Evolutionary conservation across 2,797 vertebrate genomes (phyloP), one percentile per base, ranked within the genome.

Genomic region (Oreonectes daqikongensis): DNA sequence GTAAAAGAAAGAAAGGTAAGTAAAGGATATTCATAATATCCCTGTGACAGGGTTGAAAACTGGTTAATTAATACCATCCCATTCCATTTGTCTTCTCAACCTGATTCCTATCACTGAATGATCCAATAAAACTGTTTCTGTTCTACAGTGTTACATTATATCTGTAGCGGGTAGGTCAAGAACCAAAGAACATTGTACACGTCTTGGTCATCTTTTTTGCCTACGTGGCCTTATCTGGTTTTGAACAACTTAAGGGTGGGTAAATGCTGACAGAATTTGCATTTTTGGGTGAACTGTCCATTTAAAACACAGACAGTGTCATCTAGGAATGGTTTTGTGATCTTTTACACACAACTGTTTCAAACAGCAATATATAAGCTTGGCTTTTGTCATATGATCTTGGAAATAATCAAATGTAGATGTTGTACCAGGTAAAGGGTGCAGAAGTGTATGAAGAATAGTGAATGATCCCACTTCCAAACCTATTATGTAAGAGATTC

Each of bases 161-260:
- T 22, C 8, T 35, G 8, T 2, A 35, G 35, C 17, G 11, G 2
- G 11, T 48, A 94, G 96, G 94, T 85, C 95, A 94, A 0, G 94
- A 94, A 85, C 91, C 90, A 85, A 95, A 94, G 85, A 89, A 92
- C 88, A 94, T 93, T 14, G 95, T 95, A 0, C 94, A 94, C 81
- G 92, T 94, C 89, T 96, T 95, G 84, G 94, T 95, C 93, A 94
- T 95, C 91, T 96, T 93, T 89, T 96, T 96, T 84, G 94, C 91
- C 82, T 95, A 96, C 64, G 94, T 93, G 0, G 95, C 94, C 86
- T 96, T 94, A 0, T 95, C 87, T 1, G 94, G 94, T n/a, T n/a
- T n/a, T n/a, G n/a, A n/a, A n/a, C n/a, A n/a, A n/a, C n/a, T n/a
- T n/a, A n/a, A n/a, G n/a, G n/a, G n/a, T n/a, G n/a, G n/a, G n/a